A percentile compares a stretch with the other conserved stretches of the same genome.
Conservation (phyloP, 2,797 vertebrate species). For the Acrossocheilus wenchowensis region DNA sequence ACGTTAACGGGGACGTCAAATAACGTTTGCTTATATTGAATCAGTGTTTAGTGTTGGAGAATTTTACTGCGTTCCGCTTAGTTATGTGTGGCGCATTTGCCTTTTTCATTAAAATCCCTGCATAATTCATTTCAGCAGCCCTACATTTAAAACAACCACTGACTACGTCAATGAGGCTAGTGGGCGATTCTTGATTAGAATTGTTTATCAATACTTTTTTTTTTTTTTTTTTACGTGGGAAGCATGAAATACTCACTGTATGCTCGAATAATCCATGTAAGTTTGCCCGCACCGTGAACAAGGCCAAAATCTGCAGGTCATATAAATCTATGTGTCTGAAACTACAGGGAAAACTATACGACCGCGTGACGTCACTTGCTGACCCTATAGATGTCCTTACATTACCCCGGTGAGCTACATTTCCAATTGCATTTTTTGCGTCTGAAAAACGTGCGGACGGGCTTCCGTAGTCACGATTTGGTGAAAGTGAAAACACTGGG, state of each 20-base stretch:
- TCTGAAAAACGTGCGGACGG: constrained; percentile 17
- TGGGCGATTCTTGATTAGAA: neutral
- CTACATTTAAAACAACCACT: neutral
- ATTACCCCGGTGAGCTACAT: constrained; percentile 53
- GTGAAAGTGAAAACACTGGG: constrained; percentile 36
- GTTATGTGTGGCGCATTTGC: neutral
- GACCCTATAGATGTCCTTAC: constrained; percentile 58
- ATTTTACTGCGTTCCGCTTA: neutral
- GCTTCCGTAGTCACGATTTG: constrained; percentile 57
- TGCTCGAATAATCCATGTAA: constrained; percentile 21
- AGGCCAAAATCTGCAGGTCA: constrained; percentile 7
- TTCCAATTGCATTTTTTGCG: constrained; percentile 45
- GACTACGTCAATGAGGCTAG: neutral
- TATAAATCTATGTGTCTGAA: neutral
- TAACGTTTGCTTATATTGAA: neutral
- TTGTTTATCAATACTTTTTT: neutral
- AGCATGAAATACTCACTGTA: constrained; percentile 35
- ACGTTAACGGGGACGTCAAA: neutral
- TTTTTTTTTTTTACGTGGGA: neutral
- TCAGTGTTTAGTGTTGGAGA: too few species aligned
- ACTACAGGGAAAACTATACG: constrained; percentile 20
- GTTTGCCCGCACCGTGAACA: neutral
- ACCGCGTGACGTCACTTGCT: constrained; percentile 26
- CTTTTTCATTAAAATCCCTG: neutral
- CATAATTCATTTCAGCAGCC: neutral